Evolutionary conservation across 2,888 invertebrate genomes (phyloP).

Genomic region (Hyposoter didymator): DNA sequence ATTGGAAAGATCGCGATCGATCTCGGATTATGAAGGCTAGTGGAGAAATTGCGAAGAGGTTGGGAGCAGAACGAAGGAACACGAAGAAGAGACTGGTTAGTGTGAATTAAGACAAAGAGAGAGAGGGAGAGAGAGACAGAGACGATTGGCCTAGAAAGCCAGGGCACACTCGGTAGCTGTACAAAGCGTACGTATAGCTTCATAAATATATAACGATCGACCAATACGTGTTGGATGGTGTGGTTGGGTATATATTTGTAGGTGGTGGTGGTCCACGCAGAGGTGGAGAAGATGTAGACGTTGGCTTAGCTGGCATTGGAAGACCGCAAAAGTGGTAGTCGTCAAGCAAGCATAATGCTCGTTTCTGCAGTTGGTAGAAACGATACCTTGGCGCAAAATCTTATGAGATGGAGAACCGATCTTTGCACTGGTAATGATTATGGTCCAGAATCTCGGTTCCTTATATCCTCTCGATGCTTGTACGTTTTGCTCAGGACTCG

Average conservation of each 20-base stretch:
- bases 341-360: constrained; percentile 1
- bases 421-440: constrained; percentile 78
- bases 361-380: constrained; percentile 9
- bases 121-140: not conserved
- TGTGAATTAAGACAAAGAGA: not conserved
- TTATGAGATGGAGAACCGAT: constrained; percentile 52
- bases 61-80: constrained; percentile 5
- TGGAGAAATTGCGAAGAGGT: constrained; percentile 19
- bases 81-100: constrained; percentile 9
- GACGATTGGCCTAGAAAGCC: constrained; percentile 63
- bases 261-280: constrained; percentile 42
- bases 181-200: constrained; percentile 15
- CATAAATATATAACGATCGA: constrained; percentile 42
- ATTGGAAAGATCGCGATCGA: not conserved
- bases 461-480: constrained; percentile 10
- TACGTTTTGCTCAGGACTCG: not conserved
- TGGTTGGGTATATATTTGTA: constrained; percentile 36
- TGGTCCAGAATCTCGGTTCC: constrained; percentile 63
- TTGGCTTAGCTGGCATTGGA: constrained; percentile 30
- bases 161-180: constrained; percentile 31
- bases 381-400: constrained; percentile 53
- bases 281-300: constrained; percentile 8
- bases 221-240: constrained; percentile 33
- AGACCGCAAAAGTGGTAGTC: constrained; percentile 34
- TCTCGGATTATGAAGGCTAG: not conserved